phyloP scores from a whole-genome alignment of 1,140 invertebrate genomes.

The Oncopodura yosiiana region DNA sequence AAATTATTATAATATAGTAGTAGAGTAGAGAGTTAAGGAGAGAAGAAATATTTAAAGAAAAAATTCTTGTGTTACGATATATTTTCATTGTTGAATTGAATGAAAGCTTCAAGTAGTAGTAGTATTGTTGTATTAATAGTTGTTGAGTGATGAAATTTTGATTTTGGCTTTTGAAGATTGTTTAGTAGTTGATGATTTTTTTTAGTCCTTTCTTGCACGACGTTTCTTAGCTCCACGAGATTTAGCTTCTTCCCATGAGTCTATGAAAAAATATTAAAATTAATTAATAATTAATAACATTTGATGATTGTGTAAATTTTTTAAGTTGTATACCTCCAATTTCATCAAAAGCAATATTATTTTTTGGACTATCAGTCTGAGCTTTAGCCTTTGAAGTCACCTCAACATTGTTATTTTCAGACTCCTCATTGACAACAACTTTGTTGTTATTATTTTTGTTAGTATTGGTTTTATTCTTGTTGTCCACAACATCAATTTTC shows the following conservation, averaged over 20 bases:
- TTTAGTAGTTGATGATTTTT: background rate
- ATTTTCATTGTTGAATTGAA: background rate
- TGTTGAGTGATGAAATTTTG: too few species aligned
- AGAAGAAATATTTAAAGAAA: too few species aligned
- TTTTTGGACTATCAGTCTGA: constrained; percentile 7
- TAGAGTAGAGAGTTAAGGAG: too few species aligned
- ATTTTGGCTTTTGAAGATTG: background rate
- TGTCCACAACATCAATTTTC: background rate
- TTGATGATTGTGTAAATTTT: constrained; percentile 4
- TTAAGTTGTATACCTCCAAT: constrained; percentile 21
- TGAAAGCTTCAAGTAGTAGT: background rate
- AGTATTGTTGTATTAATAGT: too few species aligned
- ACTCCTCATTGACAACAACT: background rate
- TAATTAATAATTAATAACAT: background rate
- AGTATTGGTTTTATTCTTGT: background rate
- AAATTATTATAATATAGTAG: too few species aligned
- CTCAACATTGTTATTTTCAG: too few species aligned
- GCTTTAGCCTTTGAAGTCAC: too few species aligned
- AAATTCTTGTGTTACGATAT: background rate
- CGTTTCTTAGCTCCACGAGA: constrained; percentile 28
- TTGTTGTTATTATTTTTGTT: background rate
- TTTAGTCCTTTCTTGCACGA: constrained; percentile 26
- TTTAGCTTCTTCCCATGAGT: constrained; percentile 33
- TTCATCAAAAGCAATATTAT: constrained; percentile 31
- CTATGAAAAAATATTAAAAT: constrained; percentile 8